Evolutionary conservation across 2,113 vertebrate genomes (phyloP).

Genomic region (Rhabdornis inornatus): DNA sequence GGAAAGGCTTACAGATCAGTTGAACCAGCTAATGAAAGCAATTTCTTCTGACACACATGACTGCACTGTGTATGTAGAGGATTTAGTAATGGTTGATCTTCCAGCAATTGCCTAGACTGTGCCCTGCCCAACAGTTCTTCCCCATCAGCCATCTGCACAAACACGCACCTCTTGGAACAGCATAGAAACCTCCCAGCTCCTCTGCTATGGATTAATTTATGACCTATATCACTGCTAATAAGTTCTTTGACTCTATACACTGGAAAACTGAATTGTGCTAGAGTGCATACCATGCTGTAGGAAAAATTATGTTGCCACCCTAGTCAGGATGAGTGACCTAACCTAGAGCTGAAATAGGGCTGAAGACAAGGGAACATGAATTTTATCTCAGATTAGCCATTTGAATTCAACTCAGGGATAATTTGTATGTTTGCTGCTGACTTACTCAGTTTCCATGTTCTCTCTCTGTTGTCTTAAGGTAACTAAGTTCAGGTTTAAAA

Average conservation of each 20-base stretch:
- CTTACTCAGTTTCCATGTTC: neutral
- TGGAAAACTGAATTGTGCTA: neutral
- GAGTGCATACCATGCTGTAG: neutral
- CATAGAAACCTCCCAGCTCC: neutral
- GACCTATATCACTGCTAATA: neutral
- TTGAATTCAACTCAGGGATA: neutral
- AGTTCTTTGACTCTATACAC: neutral
- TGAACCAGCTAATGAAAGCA: slow-evolving; percentile 22
- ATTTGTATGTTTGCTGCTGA: neutral
- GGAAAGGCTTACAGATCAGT: neutral
- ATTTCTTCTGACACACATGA: neutral
- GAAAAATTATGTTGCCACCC: neutral
- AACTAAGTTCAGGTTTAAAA: neutral
- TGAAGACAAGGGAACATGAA: neutral
- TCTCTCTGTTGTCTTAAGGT: neutral
- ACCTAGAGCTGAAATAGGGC: neutral
- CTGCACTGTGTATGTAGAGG: neutral
- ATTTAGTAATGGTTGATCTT: neutral
- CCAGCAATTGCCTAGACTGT: neutral
- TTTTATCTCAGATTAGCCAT: neutral
- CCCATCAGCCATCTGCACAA: neutral
- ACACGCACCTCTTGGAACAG: neutral
- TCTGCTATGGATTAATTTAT: neutral
- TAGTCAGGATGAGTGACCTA: neutral
- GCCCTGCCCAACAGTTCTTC: neutral